Conservation (phyloP, 2,888 invertebrate genomes). For the Linnaemya tessellans region DNA sequence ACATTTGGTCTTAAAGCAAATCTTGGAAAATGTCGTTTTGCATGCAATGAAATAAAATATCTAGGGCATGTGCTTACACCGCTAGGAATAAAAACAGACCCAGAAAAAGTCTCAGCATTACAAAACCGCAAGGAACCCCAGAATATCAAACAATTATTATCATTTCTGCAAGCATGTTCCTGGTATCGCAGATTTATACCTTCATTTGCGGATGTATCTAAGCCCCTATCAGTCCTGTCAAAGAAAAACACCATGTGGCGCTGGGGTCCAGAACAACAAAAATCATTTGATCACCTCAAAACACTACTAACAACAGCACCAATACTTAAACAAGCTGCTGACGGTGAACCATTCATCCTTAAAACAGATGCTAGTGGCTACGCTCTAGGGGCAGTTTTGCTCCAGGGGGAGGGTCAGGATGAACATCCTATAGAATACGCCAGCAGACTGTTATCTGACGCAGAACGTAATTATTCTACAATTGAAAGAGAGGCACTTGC, state of each 20-base stretch:
- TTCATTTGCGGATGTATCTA: conserved; percentile 65
- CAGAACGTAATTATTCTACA: conserved; percentile 81
- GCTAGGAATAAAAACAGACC: conserved; percentile 62
- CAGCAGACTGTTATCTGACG: conserved; percentile 73
- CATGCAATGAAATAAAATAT: conserved; percentile 51
- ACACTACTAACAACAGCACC: conserved; percentile 67
- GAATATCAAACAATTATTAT: conserved; percentile 74
- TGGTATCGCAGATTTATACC: conserved; percentile 75
- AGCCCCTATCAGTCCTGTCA: conserved; percentile 76
- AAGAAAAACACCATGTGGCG: conserved; percentile 70
- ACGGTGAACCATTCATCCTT: conserved; percentile 60
- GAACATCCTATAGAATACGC: conserved; percentile 74
- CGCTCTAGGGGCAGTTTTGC: conserved; percentile 48
- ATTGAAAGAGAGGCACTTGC: conserved; percentile 81
- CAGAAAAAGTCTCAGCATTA: conserved; percentile 29
- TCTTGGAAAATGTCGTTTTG: conserved; percentile 73
- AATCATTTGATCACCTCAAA: conserved; percentile 56
- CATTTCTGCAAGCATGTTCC: conserved; percentile 75
- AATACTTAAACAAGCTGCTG: conserved; percentile 68
- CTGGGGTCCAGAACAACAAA: conserved; percentile 13
- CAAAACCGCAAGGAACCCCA: conserved; percentile 37
- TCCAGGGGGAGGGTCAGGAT: conserved; percentile 64
- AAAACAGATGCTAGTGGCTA: conserved; percentile 55
- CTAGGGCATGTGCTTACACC: conserved; percentile 69
- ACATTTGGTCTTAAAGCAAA: conserved; percentile 67